Base-by-base conservation (phyloP, 2,113 vertebrate genomes). In the Brienomyrus brachyistius region DNA sequence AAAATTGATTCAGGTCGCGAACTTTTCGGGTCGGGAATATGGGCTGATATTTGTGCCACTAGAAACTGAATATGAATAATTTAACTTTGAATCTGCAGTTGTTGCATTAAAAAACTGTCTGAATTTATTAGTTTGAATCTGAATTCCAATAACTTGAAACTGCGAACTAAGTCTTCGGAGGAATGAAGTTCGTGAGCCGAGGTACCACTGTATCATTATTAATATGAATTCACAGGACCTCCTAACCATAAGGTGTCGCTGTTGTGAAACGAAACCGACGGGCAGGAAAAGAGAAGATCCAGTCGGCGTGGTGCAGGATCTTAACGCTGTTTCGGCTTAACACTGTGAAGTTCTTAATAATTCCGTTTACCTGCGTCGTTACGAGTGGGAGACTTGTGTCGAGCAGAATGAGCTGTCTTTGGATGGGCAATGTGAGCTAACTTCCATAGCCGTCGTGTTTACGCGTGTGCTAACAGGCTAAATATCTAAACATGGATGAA, bases 341-440 rank as follows among this genome's bases (percentile, higher is more conserved):
- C 54, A 21, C 5, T 77, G 74, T 43, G 13, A 43, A 15, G 35
- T 77, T 40, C 0, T 5, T 11, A 31, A n/a, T 77, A 40, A 9
- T 43, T 43, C 43, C 43, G 19, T 19, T 80, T 43, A 5, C 0
- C 11, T 40, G 70, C 11, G 5, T 40, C 27, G 17, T 87, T 50
- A n/a, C 19, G 8, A 51, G 15, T 70, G 2, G 15, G 31, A 10
- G 23, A 15, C 45, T 27, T 52, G 85, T 19, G 4, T 27, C 27
- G 52, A 54, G 11, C 11, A 90, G 59, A 70, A 92, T 92, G 91
- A 92, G 90, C 88, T 96, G 95, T 91, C 91, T 96, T 31, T 96
- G 96, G 95, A 96, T 96, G 95, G 95, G 95, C 47, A 95, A 96
- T 92, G 96, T 96, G 93, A 95, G 95, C 35, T 80, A 43, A 43